A percentile compares a stretch with the other conserved stretches of the same genome.
Evolutionary conservation across 2,888 invertebrate genomes (phyloP).

Genomic region (Vanessa cardui): DNA sequence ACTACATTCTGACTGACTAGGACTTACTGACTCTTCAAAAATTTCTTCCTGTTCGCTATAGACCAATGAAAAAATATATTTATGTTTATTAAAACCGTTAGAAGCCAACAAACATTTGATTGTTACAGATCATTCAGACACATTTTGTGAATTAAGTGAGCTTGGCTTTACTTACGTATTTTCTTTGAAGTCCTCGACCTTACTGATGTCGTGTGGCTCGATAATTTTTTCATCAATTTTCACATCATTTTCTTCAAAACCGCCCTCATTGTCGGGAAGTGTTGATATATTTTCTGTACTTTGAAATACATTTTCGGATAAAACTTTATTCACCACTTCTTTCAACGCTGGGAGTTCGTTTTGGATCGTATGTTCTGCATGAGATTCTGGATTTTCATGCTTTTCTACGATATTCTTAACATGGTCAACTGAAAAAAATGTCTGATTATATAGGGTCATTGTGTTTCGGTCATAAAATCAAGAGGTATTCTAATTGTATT

Average conservation of each 20-base stretch:
- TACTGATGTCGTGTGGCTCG: background rate
- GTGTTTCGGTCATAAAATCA: background rate
- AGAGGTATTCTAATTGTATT: too few species aligned
- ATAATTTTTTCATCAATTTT: constrained; percentile 30
- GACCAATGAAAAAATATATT: constrained; percentile 15
- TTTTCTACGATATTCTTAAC: constrained; percentile 3
- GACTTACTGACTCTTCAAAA: constrained; percentile 55
- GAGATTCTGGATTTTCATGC: constrained; percentile 8
- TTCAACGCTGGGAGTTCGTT: constrained; percentile 59
- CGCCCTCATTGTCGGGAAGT: constrained; percentile 19
- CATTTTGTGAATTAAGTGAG: too few species aligned
- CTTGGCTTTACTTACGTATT: constrained; percentile 4
- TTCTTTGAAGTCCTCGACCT: constrained; percentile 22
- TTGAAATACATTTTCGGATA: constrained; percentile 44
- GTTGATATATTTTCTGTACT: constrained; percentile 28
- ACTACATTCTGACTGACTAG: constrained; percentile 71
- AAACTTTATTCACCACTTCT: constrained; percentile 65
- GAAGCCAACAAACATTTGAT: too few species aligned
- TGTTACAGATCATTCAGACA: too few species aligned
- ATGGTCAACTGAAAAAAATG: constrained; percentile 22
- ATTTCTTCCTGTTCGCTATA: constrained; percentile 44
- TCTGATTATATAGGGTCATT: background rate
- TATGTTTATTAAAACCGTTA: background rate
- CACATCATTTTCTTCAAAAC: constrained; percentile 18
- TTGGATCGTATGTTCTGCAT: constrained; percentile 38